phyloP scores from a whole-genome alignment of 2,888 invertebrate species.

The Ischnura elegans region DNA sequence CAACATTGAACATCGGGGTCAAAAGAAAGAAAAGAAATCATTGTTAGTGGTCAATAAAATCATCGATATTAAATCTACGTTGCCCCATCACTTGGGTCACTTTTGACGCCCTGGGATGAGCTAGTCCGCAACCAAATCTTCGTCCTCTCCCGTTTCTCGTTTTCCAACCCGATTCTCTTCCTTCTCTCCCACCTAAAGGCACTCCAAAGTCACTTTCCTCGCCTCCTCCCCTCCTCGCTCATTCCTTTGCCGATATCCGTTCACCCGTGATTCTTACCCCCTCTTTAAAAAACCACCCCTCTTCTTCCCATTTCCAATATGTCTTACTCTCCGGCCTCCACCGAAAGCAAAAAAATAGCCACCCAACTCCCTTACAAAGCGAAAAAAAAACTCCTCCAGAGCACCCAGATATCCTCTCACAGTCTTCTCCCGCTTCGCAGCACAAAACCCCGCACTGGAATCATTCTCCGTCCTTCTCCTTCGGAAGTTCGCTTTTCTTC shows the following conservation, averaged over 20 bases:
- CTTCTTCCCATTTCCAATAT: background rate
- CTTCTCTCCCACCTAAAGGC: background rate
- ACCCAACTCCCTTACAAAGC: background rate
- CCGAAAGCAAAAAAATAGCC: background rate
- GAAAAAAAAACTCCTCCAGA: background rate
- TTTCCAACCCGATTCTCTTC: background rate
- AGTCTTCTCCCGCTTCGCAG: background rate
- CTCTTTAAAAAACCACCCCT: background rate
- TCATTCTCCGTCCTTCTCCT: slow-evolving; percentile 1
- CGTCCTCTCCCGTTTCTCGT: background rate
- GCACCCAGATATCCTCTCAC: background rate
- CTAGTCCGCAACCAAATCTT: background rate
- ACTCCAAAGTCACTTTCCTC: background rate
- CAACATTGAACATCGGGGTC: too few species aligned
- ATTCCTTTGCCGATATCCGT: slow-evolving; percentile 28
- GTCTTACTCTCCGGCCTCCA: background rate
- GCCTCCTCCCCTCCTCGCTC: background rate
- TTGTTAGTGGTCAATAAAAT: background rate
- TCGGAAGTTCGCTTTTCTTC: background rate
- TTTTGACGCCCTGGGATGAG: background rate
- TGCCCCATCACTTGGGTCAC: background rate
- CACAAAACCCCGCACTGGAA: slow-evolving; percentile 13
- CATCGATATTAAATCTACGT: background rate
- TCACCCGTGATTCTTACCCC: slow-evolving; percentile 48
- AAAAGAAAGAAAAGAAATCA: too few species aligned